phyloP scores from a whole-genome alignment of 2,113 vertebrate genomes.

The Thunnus maccoyii region DNA sequence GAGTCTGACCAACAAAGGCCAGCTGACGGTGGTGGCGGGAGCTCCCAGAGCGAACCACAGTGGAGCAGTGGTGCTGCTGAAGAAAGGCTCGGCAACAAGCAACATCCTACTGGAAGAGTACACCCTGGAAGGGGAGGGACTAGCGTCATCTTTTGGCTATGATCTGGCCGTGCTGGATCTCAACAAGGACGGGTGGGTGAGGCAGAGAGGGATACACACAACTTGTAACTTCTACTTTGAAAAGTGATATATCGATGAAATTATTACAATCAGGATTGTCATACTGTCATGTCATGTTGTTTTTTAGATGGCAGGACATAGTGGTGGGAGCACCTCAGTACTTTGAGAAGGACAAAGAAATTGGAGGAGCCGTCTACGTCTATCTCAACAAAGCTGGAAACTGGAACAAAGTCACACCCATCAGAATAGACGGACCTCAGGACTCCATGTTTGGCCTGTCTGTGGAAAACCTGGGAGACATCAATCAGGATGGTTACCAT shows the following conservation, averaged over 20 bases:
- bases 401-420: constrained; percentile 86
- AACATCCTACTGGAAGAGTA: constrained; percentile 83
- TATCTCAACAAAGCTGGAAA: constrained; percentile 91
- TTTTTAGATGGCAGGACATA: constrained; percentile 94
- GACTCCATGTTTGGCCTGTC: constrained; percentile 97
- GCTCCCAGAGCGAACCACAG: constrained; percentile 95
- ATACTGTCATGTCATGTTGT: background rate
- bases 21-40: constrained; percentile 95
- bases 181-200: constrained; percentile 91
- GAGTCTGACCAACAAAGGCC: constrained; percentile 85
- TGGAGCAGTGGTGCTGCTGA: constrained; percentile 93
- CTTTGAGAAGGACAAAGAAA: constrained; percentile 90
- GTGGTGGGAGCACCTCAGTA: constrained; percentile 97
- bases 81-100: constrained; percentile 67
- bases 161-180: constrained; percentile 95
- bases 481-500: constrained; percentile 74
- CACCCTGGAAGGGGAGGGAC: constrained; percentile 91
- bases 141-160: constrained; percentile 98
- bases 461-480: constrained; percentile 90
- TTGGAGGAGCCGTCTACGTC: constrained; percentile 94
- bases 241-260: background rate
- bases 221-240: background rate
- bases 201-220: background rate
- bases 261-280: no score
- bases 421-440: constrained; percentile 88